phyloP scores from a whole-genome alignment of 2,797 vertebrate genomes.

The Heterohyrax brucei region DNA sequence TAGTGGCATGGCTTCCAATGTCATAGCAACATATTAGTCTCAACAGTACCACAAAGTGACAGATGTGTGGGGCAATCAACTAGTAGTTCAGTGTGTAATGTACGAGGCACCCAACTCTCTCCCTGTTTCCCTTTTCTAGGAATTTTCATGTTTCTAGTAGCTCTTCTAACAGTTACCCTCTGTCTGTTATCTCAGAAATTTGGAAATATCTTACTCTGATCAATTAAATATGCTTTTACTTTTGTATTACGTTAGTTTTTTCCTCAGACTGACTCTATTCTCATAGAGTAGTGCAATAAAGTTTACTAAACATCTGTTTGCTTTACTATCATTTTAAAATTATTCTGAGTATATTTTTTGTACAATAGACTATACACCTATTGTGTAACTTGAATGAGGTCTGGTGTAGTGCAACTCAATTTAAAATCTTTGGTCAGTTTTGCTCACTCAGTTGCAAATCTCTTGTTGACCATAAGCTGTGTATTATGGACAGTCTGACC shows the following conservation, averaged over 20 bases:
- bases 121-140: no score
- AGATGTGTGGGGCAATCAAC: no score
- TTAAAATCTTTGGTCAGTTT: not conserved
- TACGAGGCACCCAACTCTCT: no score
- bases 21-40: no score
- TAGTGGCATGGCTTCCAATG: no score
- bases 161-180: not conserved
- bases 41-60: no score
- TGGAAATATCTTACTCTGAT: not conserved
- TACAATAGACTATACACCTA: not conserved
- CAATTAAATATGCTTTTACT: not conserved
- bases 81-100: no score
- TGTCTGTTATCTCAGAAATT: not conserved
- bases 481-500: not conserved
- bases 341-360: not conserved
- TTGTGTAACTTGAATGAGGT: not conserved
- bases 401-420: not conserved
- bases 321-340: not conserved
- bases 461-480: not conserved
- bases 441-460: not conserved
- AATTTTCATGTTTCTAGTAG: no score
- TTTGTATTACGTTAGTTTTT: not conserved
- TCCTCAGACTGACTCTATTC: not conserved
- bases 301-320: not conserved
- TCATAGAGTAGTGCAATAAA: not conserved